Evolutionary conservation across 2,113 vertebrate genomes (phyloP), one percentile per base, ranked within the genome.

Genomic region (Poeciliopsis turrubarensis): DNA sequence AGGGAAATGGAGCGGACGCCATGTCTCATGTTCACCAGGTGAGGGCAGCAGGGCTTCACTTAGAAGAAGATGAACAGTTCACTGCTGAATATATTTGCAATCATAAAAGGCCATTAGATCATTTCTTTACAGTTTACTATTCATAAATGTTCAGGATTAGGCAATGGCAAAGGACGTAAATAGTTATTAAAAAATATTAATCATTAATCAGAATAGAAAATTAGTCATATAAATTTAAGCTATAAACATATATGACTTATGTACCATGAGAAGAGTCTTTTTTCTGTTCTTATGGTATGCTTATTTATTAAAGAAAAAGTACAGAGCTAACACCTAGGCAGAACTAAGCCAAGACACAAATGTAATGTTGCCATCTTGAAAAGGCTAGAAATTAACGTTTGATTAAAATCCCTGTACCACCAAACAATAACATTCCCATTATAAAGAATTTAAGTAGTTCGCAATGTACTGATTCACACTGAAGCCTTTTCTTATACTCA

Each of bases 1-100:
- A 0, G 98, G 97, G 6, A 99, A 97, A 87, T 99, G 98, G 98
- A 99, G 98, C 34, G 98, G 98, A 27, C 96, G 96, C 65, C 96
- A 97, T 71, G 97, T 98, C 14, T 95, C 97, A 65, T 99, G 98
- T 72, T 91, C 97, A 78, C 97, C 98, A 88, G 97, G 98, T 99
- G 95, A 96, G 96, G 87, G 87, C 89, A 88, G 91, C 85, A 91
- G 70, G 88, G 73, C 30, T 82, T 47, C 32, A 44, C 51, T 29
- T 30, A 51, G 3, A n/a, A 22, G 19, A 25, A 9, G 17, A 19
- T 25, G 5, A 19, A 19, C 17, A 15, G 47, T 19, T 54, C 19
- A 25, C 22, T n/a, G 11, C 19, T 25, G 51, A 7, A 57, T 25
- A n/a, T 25, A 25, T 10, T 5, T 9, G 51, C 51, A 9, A 10